A percentile compares a stretch with the other conserved stretches of the same genome.
phyloP scores from a whole-genome alignment of 2,113 vertebrate genomes.

The Sorex fumeus region DNA sequence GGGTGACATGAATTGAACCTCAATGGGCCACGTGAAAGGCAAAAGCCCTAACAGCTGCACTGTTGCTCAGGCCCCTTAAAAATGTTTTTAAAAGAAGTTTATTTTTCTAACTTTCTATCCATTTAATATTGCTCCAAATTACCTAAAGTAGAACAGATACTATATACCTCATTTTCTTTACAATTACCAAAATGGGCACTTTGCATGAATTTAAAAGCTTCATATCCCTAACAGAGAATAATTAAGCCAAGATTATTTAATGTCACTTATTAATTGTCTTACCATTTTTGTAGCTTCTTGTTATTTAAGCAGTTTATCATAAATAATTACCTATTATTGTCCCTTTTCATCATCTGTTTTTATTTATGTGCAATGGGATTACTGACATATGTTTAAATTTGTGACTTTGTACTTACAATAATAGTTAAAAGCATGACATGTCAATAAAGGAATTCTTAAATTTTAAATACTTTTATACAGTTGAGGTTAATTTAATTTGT shows the following conservation, averaged over 20 bases:
- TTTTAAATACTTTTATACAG: too few relatives aligned
- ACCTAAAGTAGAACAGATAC: neutral
- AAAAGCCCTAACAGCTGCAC: too few relatives aligned
- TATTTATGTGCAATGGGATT: neutral
- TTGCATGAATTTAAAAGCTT: constrained; percentile 3
- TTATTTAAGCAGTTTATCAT: neutral
- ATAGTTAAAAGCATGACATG: too few relatives aligned
- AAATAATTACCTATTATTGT: neutral
- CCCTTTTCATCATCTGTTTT: neutral
- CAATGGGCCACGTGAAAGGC: too few relatives aligned
- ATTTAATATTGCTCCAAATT: neutral
- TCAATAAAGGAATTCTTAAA: too few relatives aligned
- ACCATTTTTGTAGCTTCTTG: neutral
- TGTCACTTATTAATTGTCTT: neutral
- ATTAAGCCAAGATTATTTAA: neutral
- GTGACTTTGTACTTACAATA: neutral
- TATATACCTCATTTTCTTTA: neutral
- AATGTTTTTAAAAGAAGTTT: too few relatives aligned
- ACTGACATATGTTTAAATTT: neutral
- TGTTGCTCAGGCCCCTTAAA: too few relatives aligned
- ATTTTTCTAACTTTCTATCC: neutral
- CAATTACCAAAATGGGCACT: neutral
- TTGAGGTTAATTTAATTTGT: too few relatives aligned
- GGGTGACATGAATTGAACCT: too few relatives aligned
- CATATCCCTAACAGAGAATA: neutral